phyloP scores from a whole-genome alignment of 2,797 vertebrate species.

The Iguana delicatissima region DNA sequence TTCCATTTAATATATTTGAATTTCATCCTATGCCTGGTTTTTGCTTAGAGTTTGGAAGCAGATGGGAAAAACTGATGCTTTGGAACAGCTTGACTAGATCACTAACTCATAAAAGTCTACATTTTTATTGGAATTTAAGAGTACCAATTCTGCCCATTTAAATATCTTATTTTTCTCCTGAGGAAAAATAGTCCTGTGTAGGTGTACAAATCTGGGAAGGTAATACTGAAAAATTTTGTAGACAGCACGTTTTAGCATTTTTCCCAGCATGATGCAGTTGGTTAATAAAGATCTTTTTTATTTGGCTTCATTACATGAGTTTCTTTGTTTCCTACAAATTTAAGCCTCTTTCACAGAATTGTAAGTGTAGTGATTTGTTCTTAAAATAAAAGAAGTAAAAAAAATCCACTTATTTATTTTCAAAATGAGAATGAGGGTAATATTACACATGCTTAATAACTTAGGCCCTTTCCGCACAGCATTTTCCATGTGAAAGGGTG shows the following conservation, averaged over 20 bases:
- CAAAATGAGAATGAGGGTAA: neutral
- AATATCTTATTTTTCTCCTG: neutral
- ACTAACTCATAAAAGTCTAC: slow-evolving; percentile 69
- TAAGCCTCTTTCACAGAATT: neutral
- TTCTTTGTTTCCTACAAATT: neutral
- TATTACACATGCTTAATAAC: neutral
- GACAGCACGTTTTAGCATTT: accelerated
- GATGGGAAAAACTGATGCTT: slow-evolving; percentile 61
- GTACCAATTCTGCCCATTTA: slow-evolving; percentile 37
- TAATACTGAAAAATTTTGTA: neutral
- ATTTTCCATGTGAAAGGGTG: too few species aligned
- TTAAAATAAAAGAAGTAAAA: neutral
- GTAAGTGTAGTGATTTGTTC: neutral
- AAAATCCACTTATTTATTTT: slow-evolving; percentile 4
- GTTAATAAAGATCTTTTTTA: neutral
- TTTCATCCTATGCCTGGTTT: slow-evolving; percentile 54
- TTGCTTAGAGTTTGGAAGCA: slow-evolving; percentile 54
- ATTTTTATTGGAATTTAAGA: slow-evolving; percentile 54
- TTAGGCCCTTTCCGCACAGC: neutral
- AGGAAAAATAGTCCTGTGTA: neutral
- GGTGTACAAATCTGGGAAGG: neutral
- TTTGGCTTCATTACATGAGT: slow-evolving; percentile 10
- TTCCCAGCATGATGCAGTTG: neutral
- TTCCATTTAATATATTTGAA: slow-evolving; percentile 60
- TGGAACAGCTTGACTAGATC: slow-evolving; percentile 68